These are phyloP conservation scores for Ascaphus truei DNA, from an alignment of 2,113 vertebrate species.

Conservation along the genomic window DNA sequence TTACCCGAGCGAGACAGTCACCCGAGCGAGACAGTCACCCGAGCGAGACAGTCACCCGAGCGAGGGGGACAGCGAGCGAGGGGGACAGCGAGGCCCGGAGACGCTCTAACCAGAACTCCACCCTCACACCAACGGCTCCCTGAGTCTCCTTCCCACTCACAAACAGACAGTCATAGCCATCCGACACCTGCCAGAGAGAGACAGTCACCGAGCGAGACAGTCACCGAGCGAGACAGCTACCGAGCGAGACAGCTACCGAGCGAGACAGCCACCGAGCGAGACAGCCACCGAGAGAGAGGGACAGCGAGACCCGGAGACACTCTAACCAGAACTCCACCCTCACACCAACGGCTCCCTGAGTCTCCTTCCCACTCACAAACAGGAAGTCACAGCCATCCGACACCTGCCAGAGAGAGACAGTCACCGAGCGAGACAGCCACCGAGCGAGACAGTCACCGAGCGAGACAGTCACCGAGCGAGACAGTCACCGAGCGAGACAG, in stretches of 20 bases:
- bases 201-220: too few species aligned
- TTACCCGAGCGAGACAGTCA: too few species aligned
- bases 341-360: slow-evolving; percentile 45
- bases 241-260: too few species aligned
- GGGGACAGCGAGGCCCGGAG: slow-evolving; percentile 41
- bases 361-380: slow-evolving; percentile 56
- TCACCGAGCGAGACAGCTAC: too few species aligned
- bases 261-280: too few species aligned
- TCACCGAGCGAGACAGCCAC: too few species aligned
- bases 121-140: slow-evolving; percentile 38
- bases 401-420: slow-evolving; percentile 45
- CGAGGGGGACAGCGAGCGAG: slow-evolving; percentile 46
- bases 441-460: too few species aligned
- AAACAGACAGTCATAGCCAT: slow-evolving; percentile 36
- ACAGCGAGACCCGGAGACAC: slow-evolving; percentile 43
- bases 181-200: slow-evolving; percentile 34
- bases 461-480: too few species aligned
- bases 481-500: too few species aligned
- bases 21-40: too few species aligned
- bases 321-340: slow-evolving; percentile 55
- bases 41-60: background rate
- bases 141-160: slow-evolving; percentile 53
- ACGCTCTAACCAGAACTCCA: slow-evolving; percentile 49
- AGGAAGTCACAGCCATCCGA: slow-evolving; percentile 45
- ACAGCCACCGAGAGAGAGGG: slow-evolving; percentile 50